These are phyloP conservation scores for Brotogeris chrysoptera DNA, from an alignment of 2,797 vertebrate species.

Conservation along the genomic window DNA sequence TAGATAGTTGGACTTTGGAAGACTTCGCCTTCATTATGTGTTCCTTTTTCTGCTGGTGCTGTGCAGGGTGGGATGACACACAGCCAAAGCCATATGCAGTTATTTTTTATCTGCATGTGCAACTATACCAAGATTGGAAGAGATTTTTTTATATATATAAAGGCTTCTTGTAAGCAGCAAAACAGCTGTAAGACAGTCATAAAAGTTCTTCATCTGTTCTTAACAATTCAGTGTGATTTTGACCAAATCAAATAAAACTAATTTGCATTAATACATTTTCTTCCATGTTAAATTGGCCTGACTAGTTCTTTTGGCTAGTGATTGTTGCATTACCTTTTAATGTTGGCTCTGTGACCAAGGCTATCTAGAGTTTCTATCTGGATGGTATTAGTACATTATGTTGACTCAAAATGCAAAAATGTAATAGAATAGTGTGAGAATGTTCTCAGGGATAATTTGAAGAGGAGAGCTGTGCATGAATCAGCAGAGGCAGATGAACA, in stretches of 20 bases:
- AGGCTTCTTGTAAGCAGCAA: background rate
- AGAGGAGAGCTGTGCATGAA: background rate
- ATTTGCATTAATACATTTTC: background rate
- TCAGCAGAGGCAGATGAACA: background rate
- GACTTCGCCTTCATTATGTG: background rate
- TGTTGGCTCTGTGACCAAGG: background rate
- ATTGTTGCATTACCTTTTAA: background rate
- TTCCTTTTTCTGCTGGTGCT: background rate
- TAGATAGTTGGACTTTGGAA: conserved; percentile 24
- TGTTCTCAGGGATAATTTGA: background rate
- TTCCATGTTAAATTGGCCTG: background rate
- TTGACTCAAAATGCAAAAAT: background rate
- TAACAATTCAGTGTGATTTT: background rate
- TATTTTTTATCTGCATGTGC: background rate
- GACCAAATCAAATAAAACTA: background rate
- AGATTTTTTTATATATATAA: background rate
- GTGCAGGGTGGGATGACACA: background rate
- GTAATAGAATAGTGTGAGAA: background rate
- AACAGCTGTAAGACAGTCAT: background rate
- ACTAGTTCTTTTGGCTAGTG: background rate
- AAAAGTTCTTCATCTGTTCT: background rate
- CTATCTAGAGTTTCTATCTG: background rate
- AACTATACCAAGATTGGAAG: background rate
- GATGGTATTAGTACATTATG: background rate
- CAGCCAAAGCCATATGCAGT: background rate